Evolutionary conservation across 2,113 vertebrate species (phyloP).

Genomic region (Colaptes auratus): DNA sequence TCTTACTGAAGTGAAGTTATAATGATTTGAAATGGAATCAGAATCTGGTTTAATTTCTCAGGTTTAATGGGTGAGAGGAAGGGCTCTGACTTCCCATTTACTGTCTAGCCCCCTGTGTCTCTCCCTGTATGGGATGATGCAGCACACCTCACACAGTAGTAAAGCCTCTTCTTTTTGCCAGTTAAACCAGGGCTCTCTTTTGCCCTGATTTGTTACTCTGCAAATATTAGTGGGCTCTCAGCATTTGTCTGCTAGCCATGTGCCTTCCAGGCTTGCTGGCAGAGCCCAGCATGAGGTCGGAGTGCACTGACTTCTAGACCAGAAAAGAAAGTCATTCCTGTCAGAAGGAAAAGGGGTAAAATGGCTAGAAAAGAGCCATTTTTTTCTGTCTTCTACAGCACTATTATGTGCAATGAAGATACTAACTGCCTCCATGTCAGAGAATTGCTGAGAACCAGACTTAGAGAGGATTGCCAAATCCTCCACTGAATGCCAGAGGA

Average conservation of each 20-base stretch:
- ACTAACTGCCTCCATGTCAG: background rate
- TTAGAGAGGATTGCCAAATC: slow-evolving; percentile 31
- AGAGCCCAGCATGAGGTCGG: background rate
- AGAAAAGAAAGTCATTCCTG: slow-evolving; percentile 1
- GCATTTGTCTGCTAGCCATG: background rate
- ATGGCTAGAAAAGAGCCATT: background rate
- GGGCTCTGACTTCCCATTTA: background rate
- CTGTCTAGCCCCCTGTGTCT: fast-evolving
- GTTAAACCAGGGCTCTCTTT: background rate
- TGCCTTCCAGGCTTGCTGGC: background rate
- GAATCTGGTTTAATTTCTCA: background rate
- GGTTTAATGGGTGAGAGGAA: background rate
- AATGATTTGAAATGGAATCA: background rate
- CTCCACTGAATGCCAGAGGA: slow-evolving; percentile 39
- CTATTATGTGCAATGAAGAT: slow-evolving; percentile 2
- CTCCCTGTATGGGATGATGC: background rate
- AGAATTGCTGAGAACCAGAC: slow-evolving; percentile 49
- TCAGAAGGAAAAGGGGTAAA: background rate
- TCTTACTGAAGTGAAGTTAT: background rate
- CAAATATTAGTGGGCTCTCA: background rate
- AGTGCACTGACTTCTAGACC: background rate
- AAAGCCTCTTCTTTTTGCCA: background rate
- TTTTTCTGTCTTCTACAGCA: background rate
- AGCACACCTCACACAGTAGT: background rate
- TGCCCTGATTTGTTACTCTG: background rate